These are phyloP conservation scores for Popillia japonica DNA, from an alignment of 1,140 invertebrate genomes.

Conservation along the genomic window DNA sequence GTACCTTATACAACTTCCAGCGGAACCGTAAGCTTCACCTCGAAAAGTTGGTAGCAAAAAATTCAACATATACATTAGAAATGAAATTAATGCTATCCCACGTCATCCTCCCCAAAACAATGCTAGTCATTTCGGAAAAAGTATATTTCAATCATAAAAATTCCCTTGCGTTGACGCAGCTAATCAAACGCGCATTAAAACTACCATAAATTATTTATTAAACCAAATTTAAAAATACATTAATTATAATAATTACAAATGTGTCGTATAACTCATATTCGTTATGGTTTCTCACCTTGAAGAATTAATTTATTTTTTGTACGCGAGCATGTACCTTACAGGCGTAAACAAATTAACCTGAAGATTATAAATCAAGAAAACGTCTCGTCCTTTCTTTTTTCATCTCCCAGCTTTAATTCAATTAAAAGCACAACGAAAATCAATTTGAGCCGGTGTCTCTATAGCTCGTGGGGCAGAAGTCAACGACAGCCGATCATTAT, in stretches of 20 bases:
- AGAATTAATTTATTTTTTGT: neutral
- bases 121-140: too few species aligned
- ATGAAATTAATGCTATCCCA: too few species aligned
- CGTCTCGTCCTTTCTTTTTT: neutral
- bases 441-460: neutral
- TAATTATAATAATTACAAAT: conserved; percentile 17
- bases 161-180: neutral
- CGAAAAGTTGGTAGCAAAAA: too few species aligned
- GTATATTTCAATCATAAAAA: too few species aligned
- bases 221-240: conserved; percentile 7
- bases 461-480: neutral
- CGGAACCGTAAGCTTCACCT: too few species aligned
- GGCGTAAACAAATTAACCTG: conserved; percentile 4
- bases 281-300: conserved; percentile 13
- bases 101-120: too few species aligned
- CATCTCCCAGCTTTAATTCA: neutral
- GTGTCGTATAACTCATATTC: conserved; percentile 7
- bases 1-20: too few species aligned
- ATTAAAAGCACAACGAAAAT: neutral
- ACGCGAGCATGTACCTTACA: conserved; percentile 2
- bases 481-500: neutral
- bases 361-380: conserved; percentile 15
- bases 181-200: neutral
- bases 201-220: neutral
- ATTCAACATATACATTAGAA: too few species aligned